Conservation (phyloP, 2,113 vertebrate genomes). For the Stomatorhinus ivindoensis region DNA sequence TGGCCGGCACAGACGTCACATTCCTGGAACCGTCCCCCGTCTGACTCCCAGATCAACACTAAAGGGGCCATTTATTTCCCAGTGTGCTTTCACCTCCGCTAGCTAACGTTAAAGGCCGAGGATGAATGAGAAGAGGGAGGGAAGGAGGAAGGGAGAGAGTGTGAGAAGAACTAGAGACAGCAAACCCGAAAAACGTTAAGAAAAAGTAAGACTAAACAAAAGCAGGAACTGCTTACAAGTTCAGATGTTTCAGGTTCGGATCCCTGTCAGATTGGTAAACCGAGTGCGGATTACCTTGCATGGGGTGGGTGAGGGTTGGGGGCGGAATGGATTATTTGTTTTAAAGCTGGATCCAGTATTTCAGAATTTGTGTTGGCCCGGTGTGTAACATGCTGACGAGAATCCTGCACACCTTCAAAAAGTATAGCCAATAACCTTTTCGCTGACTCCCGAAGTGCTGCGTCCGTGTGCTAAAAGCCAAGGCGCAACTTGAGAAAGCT, state of each 20-base stretch:
- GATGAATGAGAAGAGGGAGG: neutral
- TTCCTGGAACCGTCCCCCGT: conserved; percentile 18
- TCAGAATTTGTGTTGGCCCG: neutral
- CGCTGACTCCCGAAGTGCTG: neutral
- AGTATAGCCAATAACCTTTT: neutral
- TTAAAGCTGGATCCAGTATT: neutral
- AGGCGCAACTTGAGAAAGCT: neutral
- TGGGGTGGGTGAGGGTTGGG: neutral
- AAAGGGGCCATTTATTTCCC: conserved; percentile 17
- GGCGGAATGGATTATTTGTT: neutral
- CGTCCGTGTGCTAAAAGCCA: neutral
- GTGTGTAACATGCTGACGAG: neutral
- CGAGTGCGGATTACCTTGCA: neutral
- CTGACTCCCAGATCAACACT: conserved; percentile 19
- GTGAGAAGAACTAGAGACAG: neutral
- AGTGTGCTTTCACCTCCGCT: conserved; percentile 2
- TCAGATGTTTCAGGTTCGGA: neutral
- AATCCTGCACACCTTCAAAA: neutral
- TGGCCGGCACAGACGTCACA: conserved; percentile 18
- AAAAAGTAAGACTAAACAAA: neutral
- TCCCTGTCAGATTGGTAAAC: neutral
- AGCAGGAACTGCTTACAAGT: neutral
- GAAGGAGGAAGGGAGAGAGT: neutral
- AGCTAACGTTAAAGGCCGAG: neutral
- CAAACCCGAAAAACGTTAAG: neutral